These are phyloP conservation scores for Drosophila persimilis DNA, from an alignment of 1,140 invertebrate species.

Conservation along the genomic window DNA sequence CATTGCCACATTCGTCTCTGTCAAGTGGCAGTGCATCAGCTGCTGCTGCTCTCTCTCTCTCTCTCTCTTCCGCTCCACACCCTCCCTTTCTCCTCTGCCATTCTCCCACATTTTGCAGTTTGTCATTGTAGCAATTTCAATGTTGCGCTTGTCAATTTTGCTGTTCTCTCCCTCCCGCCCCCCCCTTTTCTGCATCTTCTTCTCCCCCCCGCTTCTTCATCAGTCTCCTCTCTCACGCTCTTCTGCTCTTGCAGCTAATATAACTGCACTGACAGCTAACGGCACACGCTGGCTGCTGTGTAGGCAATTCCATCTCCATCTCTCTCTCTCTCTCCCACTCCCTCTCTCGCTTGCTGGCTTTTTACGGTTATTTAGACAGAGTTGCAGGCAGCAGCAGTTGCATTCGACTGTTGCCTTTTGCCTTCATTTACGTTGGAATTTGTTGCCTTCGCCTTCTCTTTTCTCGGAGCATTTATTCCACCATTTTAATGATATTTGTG, in stretches of 20 bases:
- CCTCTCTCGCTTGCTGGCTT: constrained; percentile 19
- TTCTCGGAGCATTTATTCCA: too few species aligned
- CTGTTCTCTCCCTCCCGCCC: constrained; percentile 32
- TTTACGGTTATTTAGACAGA: constrained; percentile 46
- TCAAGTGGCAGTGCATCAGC: constrained; percentile 75
- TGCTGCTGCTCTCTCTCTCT: constrained; percentile 15
- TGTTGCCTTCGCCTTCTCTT: too few species aligned
- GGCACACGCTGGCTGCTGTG: constrained; percentile 14
- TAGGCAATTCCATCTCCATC: constrained; percentile 27
- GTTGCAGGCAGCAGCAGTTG: constrained; percentile 4
- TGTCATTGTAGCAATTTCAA: constrained; percentile 80
- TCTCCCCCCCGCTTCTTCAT: neutral
- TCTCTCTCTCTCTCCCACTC: constrained; percentile 13
- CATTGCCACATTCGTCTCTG: constrained; percentile 71
- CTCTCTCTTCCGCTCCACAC: neutral
- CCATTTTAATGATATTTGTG: too few species aligned
- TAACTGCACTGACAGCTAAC: constrained; percentile 29
- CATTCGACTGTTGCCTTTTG: too few species aligned
- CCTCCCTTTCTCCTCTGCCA: neutral
- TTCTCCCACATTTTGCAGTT: constrained; percentile 55
- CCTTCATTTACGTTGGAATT: too few species aligned
- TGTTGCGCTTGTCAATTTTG: constrained; percentile 79
- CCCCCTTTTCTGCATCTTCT: constrained; percentile 4
- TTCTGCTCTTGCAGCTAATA: constrained; percentile 29
- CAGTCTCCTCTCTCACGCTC: neutral